Conservation (phyloP, 2,113 vertebrate species). For the Meriones unguiculatus region DNA sequence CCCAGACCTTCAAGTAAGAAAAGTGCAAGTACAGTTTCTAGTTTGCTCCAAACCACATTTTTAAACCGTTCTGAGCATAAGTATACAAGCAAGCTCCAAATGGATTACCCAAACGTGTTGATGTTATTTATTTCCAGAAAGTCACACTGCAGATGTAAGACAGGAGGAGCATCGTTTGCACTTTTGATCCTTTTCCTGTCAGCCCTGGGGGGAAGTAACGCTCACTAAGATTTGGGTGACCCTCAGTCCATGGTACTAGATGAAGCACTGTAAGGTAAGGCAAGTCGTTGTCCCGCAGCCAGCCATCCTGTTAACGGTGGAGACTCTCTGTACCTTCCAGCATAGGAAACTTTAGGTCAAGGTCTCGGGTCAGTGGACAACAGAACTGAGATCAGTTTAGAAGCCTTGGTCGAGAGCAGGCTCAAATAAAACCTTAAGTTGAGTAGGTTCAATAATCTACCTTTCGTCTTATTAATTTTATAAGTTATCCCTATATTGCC, state of each 20-base stretch:
- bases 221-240: neutral
- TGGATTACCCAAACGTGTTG: neutral
- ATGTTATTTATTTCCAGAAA: constrained; percentile 34
- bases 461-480: too few relatives aligned
- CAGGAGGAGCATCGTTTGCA: neutral
- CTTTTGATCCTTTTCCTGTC: neutral
- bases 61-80: neutral
- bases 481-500: too few relatives aligned
- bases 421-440: neutral
- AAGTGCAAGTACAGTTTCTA: neutral
- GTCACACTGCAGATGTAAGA: neutral
- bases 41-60: constrained; percentile 2
- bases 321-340: neutral
- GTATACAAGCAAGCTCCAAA: constrained; percentile 8
- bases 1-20: neutral
- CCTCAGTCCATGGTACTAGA: neutral
- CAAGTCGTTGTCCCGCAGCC: neutral
- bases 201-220: neutral
- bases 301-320: neutral
- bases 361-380: neutral
- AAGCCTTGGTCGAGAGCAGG: neutral
- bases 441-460: too few relatives aligned
- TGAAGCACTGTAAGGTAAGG: neutral
- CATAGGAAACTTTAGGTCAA: neutral
- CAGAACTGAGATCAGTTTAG: neutral